Percentiles rank a stretch among this genome's conserved stretches.
Evolutionary conservation across 2,888 invertebrate species (phyloP).

Genomic region (Anarsia innoxiella): DNA sequence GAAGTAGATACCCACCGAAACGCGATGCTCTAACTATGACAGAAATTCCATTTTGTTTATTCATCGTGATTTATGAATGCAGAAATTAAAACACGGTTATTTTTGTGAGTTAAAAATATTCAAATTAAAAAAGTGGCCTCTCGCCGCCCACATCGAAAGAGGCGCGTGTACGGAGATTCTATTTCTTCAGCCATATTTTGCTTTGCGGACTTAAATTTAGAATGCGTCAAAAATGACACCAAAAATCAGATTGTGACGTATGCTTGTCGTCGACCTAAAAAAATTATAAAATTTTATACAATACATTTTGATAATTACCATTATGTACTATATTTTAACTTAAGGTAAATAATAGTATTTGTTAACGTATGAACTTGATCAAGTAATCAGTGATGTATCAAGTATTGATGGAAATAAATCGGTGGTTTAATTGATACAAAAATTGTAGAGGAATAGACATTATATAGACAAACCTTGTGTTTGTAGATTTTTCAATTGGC

Average conservation of each 20-base stretch:
- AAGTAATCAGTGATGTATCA: background rate
- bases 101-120: background rate
- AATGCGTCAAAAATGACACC: slow-evolving; percentile 42
- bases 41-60: slow-evolving; percentile 13
- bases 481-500: slow-evolving; percentile 20
- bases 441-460: background rate
- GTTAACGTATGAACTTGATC: slow-evolving; percentile 4
- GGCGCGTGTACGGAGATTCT: background rate
- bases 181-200: background rate
- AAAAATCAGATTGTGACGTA: slow-evolving; percentile 47
- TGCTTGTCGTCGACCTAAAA: slow-evolving; percentile 57
- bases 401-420: background rate
- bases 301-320: slow-evolving; percentile 51
- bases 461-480: slow-evolving; percentile 2
- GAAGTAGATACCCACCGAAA: slow-evolving; percentile 17
- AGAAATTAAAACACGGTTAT: background rate
- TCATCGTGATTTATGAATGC: slow-evolving; percentile 5
- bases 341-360: slow-evolving; percentile 38
- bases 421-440: slow-evolving; percentile 1
- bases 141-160: background rate
- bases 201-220: slow-evolving; percentile 41
- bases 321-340: slow-evolving; percentile 52
- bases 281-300: slow-evolving; percentile 54
- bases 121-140: background rate
- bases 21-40: slow-evolving; percentile 11